A percentile compares a stretch with the other conserved stretches of the same genome.
These are phyloP conservation scores for Psittacula derbiana DNA, from an alignment of 2,797 vertebrate species.

Conservation along the genomic window DNA sequence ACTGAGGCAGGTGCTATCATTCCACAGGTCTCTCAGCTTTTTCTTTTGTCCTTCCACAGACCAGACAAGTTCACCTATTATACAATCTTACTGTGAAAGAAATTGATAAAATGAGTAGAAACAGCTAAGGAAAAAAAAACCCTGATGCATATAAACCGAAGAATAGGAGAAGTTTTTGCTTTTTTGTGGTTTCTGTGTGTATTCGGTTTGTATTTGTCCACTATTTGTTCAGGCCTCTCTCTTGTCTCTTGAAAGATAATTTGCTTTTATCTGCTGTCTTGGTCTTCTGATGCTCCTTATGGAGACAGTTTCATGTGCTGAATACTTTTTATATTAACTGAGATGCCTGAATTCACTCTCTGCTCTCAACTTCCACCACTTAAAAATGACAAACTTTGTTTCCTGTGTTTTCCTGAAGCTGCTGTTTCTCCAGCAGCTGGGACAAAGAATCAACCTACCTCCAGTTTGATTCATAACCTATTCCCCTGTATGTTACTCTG, in stretches of 20 bases:
- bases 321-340: background rate
- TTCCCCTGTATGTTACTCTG: background rate
- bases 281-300: background rate
- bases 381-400: background rate
- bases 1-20: background rate
- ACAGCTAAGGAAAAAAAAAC: background rate
- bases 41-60: background rate
- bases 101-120: background rate
- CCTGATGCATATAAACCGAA: background rate
- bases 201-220: background rate
- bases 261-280: background rate
- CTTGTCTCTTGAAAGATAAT: background rate
- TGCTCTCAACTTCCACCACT: background rate
- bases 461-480: background rate
- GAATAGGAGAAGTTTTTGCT: background rate
- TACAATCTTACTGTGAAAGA: background rate
- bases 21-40: background rate
- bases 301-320: background rate
- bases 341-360: background rate
- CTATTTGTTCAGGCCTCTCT: background rate
- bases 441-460: background rate
- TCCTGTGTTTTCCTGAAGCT: background rate
- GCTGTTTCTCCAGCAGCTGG: background rate
- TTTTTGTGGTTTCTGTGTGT: background rate
- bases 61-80: background rate